phyloP scores from a whole-genome alignment of 2,888 invertebrate species.

The Leucoptera coffeella region DNA sequence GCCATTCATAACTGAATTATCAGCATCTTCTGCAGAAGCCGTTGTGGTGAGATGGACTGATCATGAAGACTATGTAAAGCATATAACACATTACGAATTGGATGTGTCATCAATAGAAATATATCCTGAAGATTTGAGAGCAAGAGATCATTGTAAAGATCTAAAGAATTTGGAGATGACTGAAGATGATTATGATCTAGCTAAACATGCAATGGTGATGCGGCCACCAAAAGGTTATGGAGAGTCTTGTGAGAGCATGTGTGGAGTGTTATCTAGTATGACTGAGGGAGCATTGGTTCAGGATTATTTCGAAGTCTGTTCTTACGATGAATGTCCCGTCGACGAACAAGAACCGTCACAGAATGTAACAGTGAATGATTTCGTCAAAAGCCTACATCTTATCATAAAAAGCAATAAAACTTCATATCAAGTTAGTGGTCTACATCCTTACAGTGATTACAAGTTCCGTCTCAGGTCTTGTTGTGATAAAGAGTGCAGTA shows the following conservation, averaged over 20 bases:
- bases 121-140: slow-evolving; percentile 11
- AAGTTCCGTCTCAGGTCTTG: slow-evolving; percentile 30
- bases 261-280: slow-evolving; percentile 21
- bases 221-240: slow-evolving; percentile 26
- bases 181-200: slow-evolving; percentile 15
- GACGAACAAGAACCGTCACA: not conserved
- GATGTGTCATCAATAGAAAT: slow-evolving; percentile 26
- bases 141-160: slow-evolving; percentile 28
- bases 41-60: slow-evolving; percentile 30
- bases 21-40: slow-evolving; percentile 16
- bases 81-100: slow-evolving; percentile 25
- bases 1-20: slow-evolving; percentile 28
- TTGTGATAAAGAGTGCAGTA: slow-evolving; percentile 18
- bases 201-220: slow-evolving; percentile 24
- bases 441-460: slow-evolving; percentile 36
- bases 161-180: slow-evolving; percentile 11
- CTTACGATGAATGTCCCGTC: slow-evolving; percentile 3
- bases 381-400: slow-evolving; percentile 18
- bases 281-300: slow-evolving; percentile 22
- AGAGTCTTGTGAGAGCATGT: slow-evolving; percentile 27
- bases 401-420: slow-evolving; percentile 15
- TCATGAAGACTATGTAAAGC: slow-evolving; percentile 21
- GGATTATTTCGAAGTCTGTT: slow-evolving; percentile 28
- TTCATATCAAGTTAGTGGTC: slow-evolving; percentile 17
- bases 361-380: slow-evolving; percentile 15